Base-by-base conservation (phyloP, 1,140 invertebrate species). In the Andrena cerasifolii region DNA sequence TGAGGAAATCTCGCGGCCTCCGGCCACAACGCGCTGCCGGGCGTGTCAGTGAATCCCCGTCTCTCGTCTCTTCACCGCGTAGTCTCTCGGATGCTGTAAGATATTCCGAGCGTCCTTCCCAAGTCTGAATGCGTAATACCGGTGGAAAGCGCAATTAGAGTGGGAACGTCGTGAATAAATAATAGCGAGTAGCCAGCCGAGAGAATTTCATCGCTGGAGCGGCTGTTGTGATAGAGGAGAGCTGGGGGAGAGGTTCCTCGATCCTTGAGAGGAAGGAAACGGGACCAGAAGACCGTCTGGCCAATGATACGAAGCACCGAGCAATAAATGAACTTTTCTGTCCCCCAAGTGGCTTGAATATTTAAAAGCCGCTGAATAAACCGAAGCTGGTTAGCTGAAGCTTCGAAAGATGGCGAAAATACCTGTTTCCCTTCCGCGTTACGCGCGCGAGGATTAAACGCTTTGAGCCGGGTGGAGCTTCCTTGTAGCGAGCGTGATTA, bases 141-240 rank as follows among this genome's bases (percentile, higher is more conserved):
- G 10, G 1, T 10, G n/a, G n/a, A 58, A 58, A 45, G 67, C 18
- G 67, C 67, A 71, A 71, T 71, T 71, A 71, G 54, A 71, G 33
- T 26, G 67, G 53, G 3, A 56, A 45, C 53, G 53, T 6, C 24
- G 67, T 45, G 67, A 71, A 71, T 59, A 71, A 71, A 71, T 71
- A 45, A 58, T 59, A 71, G 40, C 33, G 24, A 21, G 4, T 14
- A 8, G 4, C 2, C 31, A 3, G 28, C 21, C 47, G 24, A 21
- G 21, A 16, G 36, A 54, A 51, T 56, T 51, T 70, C 56, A 40
- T 70, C 66, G 49, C 16, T n/a, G 66, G 28, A 67, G 54, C 49
- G 53, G 53, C 40, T 68, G 66, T 68, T 54, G 49, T 56, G 66
- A 70, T 70, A 40, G 36, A 40, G 36, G 47, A 49, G 47, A n/a